Evolutionary conservation across 2,888 invertebrate species (phyloP), one percentile per base, ranked within the genome.

Genomic region (Aspidiotus rigidus): DNA sequence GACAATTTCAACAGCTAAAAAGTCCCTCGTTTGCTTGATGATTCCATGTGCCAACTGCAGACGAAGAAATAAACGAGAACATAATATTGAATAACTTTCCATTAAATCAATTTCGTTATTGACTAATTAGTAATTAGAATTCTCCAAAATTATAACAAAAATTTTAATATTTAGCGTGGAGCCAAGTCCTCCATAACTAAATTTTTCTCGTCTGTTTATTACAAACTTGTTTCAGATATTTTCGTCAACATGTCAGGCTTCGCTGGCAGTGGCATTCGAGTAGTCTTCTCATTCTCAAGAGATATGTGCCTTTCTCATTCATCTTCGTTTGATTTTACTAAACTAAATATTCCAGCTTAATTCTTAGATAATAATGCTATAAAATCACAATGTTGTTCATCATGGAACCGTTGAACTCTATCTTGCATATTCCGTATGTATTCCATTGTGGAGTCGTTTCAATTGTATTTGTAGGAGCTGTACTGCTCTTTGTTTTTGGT

Each of bases 401-500:
- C 62, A 67, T 67, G 67, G 67, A 67, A 16, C 15, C 60, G 15
- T 67, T 67, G 11, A 67, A 67, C 44, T 53, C 67, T 1, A 16
- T 67, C 6, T 11, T 67, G 15, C 40, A 39, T 9, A 57, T 67
- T 49, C 67, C 67, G 11, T 67, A 67, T 60, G 39, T 60, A 42
- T 67, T 67, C 44, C 67, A 67, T 39, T 57, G 60, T 15, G 41
- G 59, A 39, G 59, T 49, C 15, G 67, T 67, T 6, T 60, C 59
- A 15, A 49, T 40, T 39, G 67, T 67, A n/a, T 59, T 57, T 15
- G 39, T 67, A 1, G 67, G 67, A 17, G 67, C 67, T 9, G 59
- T 60, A 28, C 53, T 67, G 49, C 15, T 67, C 17, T 67, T 67
- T 40, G 60, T 67, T n/a, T 67, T 67, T 13, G 67, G 67, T 28